Evolutionary conservation across 30 jellyfish, hydroid and myxozoan species (phyloP).

Genomic region (Pelagia noctiluca): DNA sequence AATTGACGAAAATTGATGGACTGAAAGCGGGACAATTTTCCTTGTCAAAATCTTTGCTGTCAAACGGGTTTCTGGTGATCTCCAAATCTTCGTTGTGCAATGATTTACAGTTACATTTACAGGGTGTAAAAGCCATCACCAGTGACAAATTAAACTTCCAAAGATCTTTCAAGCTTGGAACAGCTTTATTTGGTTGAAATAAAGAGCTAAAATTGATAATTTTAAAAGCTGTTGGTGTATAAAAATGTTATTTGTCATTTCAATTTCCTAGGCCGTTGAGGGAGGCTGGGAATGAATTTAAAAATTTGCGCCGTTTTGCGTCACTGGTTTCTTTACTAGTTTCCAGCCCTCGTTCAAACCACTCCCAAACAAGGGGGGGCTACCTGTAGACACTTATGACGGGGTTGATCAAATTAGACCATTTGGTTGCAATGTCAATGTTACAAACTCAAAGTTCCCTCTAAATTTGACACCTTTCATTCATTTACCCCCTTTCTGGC

Average conservation of each 20-base stretch:
- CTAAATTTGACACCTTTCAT: too few species aligned
- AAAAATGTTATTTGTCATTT: background rate
- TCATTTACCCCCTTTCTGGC: too few species aligned
- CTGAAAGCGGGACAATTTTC: slow-evolving; percentile 81
- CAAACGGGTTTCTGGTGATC: slow-evolving; percentile 80
- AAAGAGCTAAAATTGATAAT: too few species aligned
- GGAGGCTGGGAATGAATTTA: background rate
- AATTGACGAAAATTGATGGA: slow-evolving; percentile 69
- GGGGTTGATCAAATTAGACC: too few species aligned
- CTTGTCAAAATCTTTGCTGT: slow-evolving; percentile 75
- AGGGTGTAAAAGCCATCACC: slow-evolving; percentile 64
- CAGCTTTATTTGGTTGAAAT: too few species aligned
- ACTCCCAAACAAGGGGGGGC: too few species aligned
- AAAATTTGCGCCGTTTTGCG: background rate
- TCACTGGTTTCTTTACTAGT: too few species aligned
- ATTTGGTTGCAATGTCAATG: too few species aligned
- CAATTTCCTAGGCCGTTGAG: background rate
- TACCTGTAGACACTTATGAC: too few species aligned
- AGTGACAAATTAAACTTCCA: background rate
- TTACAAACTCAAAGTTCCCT: too few species aligned
- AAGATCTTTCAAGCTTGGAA: background rate
- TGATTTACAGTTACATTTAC: too few species aligned
- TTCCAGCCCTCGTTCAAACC: too few species aligned
- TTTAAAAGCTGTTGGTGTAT: background rate
- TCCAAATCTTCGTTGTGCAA: slow-evolving; percentile 72